Base-by-base conservation (phyloP, 2,888 invertebrate genomes). In the Campoplex capitator region DNA sequence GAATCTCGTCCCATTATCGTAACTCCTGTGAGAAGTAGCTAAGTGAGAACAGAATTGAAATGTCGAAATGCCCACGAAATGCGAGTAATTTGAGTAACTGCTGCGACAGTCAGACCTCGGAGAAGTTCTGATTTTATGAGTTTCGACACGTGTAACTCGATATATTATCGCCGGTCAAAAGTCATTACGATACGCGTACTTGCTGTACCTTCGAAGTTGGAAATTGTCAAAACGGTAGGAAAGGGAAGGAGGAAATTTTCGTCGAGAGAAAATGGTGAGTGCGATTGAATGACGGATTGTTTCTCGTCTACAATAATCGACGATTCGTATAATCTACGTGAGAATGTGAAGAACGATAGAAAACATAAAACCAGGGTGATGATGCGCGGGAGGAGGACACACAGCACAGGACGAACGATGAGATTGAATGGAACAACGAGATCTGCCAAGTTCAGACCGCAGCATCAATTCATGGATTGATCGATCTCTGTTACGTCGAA, bases 391-490 rank as follows among this genome's bases (percentile, higher is more conserved):
- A 83, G 13, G 56, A 74, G 62, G 71, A 38, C 51, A 35, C 51
- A 35, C 42, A 58, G 35, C 65, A 74, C 42, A 67, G 23, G 23
- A 23, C 23, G 23, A 23, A 28, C 68, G 56, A 73, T 16, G 71
- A 81, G 71, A 73, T 84, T 84, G 81, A 82, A 84, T 87, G 84
- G 87, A 82, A 79, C 87, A 84, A 82, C 75, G 84, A 77, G 84
- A 82, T 87, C 78, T 84, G 84, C 84, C 87, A 87, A 87, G 84
- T 84, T 82, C 84, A 87, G 74, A 81, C 87, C 87, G 82, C 87
- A 71, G 82, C 84, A 79, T 84, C 87, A 84, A 87, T 87, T 84
- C 82, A 82, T 65, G 75, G 82, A 87, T 87, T 87, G 87, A 87
- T 87, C 87, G 84, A 87, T 87, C 75, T 87, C 75, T 81, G 42